These are phyloP conservation scores for Ageneiosus marmoratus DNA, from an alignment of 2,113 vertebrate species.

Conservation along the genomic window DNA sequence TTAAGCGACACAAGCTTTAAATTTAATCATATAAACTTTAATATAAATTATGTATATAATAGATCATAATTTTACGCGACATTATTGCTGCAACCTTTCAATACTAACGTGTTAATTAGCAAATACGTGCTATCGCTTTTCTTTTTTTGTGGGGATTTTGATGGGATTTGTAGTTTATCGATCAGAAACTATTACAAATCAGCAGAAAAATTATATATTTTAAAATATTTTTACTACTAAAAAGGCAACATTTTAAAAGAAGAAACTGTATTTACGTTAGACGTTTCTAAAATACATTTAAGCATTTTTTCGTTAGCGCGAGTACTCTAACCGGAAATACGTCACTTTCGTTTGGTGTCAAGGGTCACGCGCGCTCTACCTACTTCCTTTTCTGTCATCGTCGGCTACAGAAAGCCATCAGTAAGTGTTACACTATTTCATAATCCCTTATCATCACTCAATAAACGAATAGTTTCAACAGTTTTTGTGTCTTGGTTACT, in stretches of 20 bases:
- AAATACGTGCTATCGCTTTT: background rate
- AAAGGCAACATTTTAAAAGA: background rate
- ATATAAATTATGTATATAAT: background rate
- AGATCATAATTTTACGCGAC: background rate
- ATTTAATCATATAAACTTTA: background rate
- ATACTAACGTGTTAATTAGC: background rate
- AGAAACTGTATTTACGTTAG: no score
- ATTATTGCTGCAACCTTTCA: background rate
- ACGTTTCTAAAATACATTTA: background rate
- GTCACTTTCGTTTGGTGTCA: constrained; percentile 52
- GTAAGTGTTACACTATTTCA: constrained; percentile 64
- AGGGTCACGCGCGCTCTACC: constrained; percentile 59
- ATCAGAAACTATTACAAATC: background rate
- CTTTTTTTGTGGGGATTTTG: no score
- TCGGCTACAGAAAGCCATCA: constrained; percentile 70
- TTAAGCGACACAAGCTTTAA: background rate
- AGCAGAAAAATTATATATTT: background rate
- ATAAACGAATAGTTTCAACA: rapidly evolving
- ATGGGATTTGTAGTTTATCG: background rate
- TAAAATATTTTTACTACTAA: no score
- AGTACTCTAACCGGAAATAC: constrained; percentile 62
- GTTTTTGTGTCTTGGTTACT: background rate
- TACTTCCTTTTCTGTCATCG: constrained; percentile 77
- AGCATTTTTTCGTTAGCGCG: background rate
- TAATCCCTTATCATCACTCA: constrained; percentile 70